Evolutionary conservation across 2,113 vertebrate genomes (phyloP).

Genomic region (Anguilla rostrata): DNA sequence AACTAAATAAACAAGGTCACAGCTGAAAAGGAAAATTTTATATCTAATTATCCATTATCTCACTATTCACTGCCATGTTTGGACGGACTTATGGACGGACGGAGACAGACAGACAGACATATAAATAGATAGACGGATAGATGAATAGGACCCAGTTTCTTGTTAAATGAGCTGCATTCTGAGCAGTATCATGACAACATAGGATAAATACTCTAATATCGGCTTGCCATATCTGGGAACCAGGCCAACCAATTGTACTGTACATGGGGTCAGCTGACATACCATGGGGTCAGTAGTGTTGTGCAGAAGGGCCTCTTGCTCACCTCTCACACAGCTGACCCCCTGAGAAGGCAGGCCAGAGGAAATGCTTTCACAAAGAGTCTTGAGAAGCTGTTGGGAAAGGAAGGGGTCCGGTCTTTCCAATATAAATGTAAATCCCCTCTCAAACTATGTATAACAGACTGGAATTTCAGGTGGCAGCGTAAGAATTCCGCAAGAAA

Average conservation of each 20-base stretch:
- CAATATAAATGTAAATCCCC: not conserved
- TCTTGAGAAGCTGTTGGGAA: not conserved
- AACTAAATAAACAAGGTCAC: too few species aligned
- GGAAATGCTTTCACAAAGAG: not conserved
- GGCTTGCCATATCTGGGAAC: not conserved
- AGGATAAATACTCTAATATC: not conserved
- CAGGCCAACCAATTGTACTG: not conserved
- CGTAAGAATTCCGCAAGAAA: not conserved
- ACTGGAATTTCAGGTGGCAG: not conserved
- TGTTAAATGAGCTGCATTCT: not conserved
- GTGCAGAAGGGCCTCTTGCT: not conserved
- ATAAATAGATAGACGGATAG: not conserved
- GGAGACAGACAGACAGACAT: too few species aligned
- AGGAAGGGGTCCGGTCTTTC: not conserved
- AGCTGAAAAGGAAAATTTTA: not conserved
- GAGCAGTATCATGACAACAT: not conserved
- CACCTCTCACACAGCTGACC: not conserved
- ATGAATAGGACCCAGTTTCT: not conserved
- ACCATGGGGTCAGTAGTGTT: not conserved
- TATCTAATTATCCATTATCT: not conserved
- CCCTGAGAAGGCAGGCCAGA: not conserved
- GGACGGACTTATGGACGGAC: not conserved
- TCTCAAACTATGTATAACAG: not conserved
- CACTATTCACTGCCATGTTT: not conserved
- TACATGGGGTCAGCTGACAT: not conserved